Evolutionary conservation across 2,888 invertebrate species (phyloP).

Genomic region (Anticlea derivata): DNA sequence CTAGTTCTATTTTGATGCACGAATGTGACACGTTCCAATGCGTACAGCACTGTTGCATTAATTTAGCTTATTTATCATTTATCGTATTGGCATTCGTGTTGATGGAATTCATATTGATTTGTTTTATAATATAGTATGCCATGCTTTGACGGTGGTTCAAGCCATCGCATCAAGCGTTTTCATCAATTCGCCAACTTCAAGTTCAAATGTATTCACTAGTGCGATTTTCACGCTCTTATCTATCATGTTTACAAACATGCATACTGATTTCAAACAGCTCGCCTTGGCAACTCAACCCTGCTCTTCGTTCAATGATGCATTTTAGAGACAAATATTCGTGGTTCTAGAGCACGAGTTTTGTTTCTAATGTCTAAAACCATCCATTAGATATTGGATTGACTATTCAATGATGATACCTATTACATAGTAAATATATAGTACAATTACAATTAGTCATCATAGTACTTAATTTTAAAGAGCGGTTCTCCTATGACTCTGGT

Average conservation of each 20-base stretch:
- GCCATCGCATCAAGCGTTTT: slow-evolving; percentile 38
- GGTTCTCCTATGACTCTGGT: slow-evolving; percentile 47
- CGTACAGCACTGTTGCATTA: slow-evolving; percentile 24
- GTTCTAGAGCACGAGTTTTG: background rate
- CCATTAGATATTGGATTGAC: background rate
- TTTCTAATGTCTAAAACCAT: background rate
- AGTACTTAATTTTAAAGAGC: slow-evolving; percentile 15
- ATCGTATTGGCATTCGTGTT: slow-evolving; percentile 33
- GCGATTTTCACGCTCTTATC: background rate
- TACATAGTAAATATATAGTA: background rate
- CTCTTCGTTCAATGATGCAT: background rate
- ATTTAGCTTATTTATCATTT: slow-evolving; percentile 39
- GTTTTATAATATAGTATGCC: slow-evolving; percentile 42
- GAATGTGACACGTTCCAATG: slow-evolving; percentile 13
- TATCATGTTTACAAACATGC: slow-evolving; percentile 10
- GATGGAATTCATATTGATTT: slow-evolving; percentile 44
- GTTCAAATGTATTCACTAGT: background rate
- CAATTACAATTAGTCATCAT: slow-evolving; percentile 1
- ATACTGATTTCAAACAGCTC: background rate
- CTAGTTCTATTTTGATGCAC: slow-evolving; percentile 18
- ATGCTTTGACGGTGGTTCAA: slow-evolving; percentile 44
- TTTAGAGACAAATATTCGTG: too few relatives aligned
- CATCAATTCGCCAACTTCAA: background rate
- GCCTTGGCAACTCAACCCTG: background rate
- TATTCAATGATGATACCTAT: background rate